phyloP scores from a whole-genome alignment of 2,113 vertebrate species.

The Syrrhaptes paradoxus region DNA sequence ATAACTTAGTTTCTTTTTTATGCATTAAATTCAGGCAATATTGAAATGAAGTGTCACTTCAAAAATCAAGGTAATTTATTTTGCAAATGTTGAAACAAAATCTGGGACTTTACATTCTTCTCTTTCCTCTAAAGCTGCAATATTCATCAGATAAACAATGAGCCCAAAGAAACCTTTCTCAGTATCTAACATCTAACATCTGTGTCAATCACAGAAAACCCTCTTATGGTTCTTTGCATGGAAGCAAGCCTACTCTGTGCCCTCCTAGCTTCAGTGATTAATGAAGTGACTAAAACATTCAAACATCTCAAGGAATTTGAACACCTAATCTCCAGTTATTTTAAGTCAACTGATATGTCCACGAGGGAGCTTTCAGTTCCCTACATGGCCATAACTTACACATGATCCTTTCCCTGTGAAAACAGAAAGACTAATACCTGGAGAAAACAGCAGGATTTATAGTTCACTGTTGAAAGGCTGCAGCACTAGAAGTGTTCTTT shows the following conservation, averaged over 20 bases:
- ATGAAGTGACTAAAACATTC: not conserved
- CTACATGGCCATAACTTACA: not conserved
- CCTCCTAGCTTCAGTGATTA: not conserved
- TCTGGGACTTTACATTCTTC: not conserved
- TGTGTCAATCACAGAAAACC: slow-evolving; percentile 1
- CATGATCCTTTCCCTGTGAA: not conserved
- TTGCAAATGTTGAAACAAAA: not conserved
- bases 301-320: slow-evolving; percentile 34
- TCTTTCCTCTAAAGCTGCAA: not conserved
- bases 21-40: not conserved
- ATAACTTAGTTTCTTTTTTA: not conserved
- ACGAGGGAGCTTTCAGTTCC: not conserved
- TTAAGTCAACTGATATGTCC: slow-evolving; percentile 27
- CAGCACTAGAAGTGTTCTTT: not conserved
- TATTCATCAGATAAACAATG: slow-evolving; percentile 25
- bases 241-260: not conserved
- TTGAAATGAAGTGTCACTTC: not conserved
- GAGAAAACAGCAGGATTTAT: slow-evolving; percentile 17
- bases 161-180: slow-evolving; percentile 4
- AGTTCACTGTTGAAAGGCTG: not conserved
- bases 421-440: not conserved
- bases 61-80: slow-evolving; percentile 23
- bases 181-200: not conserved
- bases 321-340: slow-evolving; percentile 48
- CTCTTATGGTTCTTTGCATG: not conserved